Base-by-base conservation (phyloP, 2,797 vertebrate species). In the Pangasius mekongensis region DNA sequence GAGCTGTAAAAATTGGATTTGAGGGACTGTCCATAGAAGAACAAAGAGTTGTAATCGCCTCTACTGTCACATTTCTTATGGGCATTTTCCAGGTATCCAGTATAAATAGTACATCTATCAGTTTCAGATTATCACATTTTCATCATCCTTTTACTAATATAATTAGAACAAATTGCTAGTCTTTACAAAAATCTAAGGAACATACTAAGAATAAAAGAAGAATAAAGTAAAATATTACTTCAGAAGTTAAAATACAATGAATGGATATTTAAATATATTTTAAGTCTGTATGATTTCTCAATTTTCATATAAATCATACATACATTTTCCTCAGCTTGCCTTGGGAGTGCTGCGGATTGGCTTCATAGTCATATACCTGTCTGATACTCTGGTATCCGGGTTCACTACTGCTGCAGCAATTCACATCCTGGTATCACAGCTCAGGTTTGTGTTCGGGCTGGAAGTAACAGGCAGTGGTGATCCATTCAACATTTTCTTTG, bases 381-480 rank as follows among this genome's bases (percentile, higher is more conserved):
- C 98, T 0, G 97, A 99, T 84, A 97, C 98, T 0, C 94, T 99
- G 90, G 96, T 99, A 89, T 99, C 98, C 0, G 98, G 97, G 89
- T 99, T 99, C 93, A 99, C 98, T 7, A 99, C 98, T 0, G 98
- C 98, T 1, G 98, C 98, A 0, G 98, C 98, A 1, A 5, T 99
- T 89, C 97, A 99, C 20, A 98, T 99, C 92, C 84, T 99, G 90
- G 95, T 99, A 87, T 99, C 98, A 43, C 98, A 99, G 90, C 95
- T 99, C 81, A 99, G 99, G 94, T 99, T 99, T 93, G 95, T 99
- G 52, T 69, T 99, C 56, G 98, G 98, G 0, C 91, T 99, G 30
- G 1, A 30, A 0, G 96, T 99, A 1, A 94, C 93, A 0, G 92
- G 97, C 80, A 92, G 95, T 84, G 96, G 95, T 1, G 96, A 95